Conservation (phyloP, 2,113 vertebrate species). For the Vireo altiloquus region DNA sequence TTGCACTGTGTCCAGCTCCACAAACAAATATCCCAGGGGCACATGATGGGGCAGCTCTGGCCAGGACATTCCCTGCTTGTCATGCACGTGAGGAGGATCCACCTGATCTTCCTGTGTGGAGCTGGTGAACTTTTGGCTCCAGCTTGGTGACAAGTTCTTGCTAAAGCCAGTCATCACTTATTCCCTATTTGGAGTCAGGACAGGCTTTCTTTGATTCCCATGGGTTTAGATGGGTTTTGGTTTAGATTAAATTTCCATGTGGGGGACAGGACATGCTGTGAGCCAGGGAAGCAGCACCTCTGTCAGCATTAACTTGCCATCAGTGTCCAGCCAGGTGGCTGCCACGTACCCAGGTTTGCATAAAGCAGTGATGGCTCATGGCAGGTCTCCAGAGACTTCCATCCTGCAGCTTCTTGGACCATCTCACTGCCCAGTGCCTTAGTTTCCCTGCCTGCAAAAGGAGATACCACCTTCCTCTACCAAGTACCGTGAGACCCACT, state of each 20-base stretch:
- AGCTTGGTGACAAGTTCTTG: neutral
- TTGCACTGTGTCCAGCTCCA: neutral
- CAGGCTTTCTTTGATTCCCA: neutral
- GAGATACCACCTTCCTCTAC: neutral
- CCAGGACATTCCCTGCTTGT: neutral
- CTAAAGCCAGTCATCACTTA: neutral
- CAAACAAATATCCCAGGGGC: neutral
- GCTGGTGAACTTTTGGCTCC: neutral
- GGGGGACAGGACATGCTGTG: accelerated
- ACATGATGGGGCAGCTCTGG: neutral
- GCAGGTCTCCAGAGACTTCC: neutral
- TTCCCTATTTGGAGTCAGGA: neutral
- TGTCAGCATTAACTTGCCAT: neutral
- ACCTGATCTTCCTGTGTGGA: neutral
- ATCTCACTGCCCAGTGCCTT: neutral
- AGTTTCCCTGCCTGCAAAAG: neutral
- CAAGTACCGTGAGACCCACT: neutral
- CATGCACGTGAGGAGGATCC: neutral
- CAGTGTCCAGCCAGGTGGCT: neutral
- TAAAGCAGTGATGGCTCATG: neutral
- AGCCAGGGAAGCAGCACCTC: neutral
- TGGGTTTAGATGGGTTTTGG: neutral
- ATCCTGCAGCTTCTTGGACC: neutral
- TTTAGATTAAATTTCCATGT: neutral
- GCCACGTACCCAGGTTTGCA: neutral